phyloP scores from a whole-genome alignment of 2,888 invertebrate species.

The Malthinus flaveolus region DNA sequence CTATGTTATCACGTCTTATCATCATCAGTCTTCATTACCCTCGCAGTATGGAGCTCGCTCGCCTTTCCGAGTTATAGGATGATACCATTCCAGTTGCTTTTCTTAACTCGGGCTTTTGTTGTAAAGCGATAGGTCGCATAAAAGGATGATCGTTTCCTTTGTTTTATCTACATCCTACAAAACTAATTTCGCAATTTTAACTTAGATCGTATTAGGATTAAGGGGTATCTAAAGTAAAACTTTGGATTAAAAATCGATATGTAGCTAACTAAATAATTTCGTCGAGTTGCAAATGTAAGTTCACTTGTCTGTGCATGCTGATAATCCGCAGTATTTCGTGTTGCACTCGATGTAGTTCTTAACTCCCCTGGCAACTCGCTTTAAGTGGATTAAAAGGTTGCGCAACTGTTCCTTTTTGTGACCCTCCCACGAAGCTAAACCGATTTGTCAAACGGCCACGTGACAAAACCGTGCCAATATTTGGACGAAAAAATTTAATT shows the following conservation, averaged over 20 bases:
- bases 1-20: conserved; percentile 46
- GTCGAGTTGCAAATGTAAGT: conserved; percentile 24
- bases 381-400: conserved; percentile 43
- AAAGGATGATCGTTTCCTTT: conserved; percentile 44
- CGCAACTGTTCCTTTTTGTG: conserved; percentile 36
- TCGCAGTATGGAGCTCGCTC: conserved; percentile 46
- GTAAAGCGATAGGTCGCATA: conserved; percentile 41
- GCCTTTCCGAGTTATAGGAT: conserved; percentile 46
- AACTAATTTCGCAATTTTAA: conserved; percentile 47
- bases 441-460: conserved; percentile 33
- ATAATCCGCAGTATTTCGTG: conserved; percentile 34
- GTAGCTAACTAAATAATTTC: conserved; percentile 21
- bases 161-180: conserved; percentile 39
- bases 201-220: conserved; percentile 38
- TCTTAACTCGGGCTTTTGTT: conserved; percentile 36
- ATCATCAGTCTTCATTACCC: conserved; percentile 54
- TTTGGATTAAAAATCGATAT: conserved; percentile 33
- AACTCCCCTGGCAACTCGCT: conserved; percentile 36
- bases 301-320: conserved; percentile 31
- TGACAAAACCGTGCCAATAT: conserved; percentile 22
- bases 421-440: conserved; percentile 31
- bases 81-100: conserved; percentile 40
- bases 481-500: neutral
- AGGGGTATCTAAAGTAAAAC: conserved; percentile 30
- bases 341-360: conserved; percentile 34